phyloP scores from a whole-genome alignment of 2,113 vertebrate species.

The Takifugu bimaculatus region DNA sequence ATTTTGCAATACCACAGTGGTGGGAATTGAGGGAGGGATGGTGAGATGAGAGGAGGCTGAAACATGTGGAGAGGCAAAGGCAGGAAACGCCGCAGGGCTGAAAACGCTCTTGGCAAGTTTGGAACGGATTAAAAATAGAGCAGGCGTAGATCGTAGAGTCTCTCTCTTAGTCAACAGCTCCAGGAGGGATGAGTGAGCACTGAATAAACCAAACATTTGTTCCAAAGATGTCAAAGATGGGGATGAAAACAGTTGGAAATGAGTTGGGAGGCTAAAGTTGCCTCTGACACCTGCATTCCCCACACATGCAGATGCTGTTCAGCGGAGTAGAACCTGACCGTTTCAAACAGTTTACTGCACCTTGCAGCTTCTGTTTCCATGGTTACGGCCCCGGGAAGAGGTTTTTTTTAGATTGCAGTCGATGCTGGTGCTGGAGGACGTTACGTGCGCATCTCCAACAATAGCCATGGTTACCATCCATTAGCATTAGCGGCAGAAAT shows the following conservation, averaged over 20 bases:
- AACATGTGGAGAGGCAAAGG: background rate
- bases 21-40: background rate
- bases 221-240: slow-evolving; percentile 5
- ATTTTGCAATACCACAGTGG: slow-evolving; percentile 42
- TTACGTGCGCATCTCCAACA: background rate
- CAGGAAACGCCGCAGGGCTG: slow-evolving; percentile 1
- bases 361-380: slow-evolving; percentile 50
- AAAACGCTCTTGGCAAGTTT: slow-evolving; percentile 40
- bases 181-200: slow-evolving; percentile 15
- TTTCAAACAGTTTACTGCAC: slow-evolving; percentile 17
- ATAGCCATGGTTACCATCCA: background rate
- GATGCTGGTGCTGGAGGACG: slow-evolving; percentile 8
- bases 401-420: slow-evolving; percentile 23
- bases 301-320: slow-evolving; percentile 20
- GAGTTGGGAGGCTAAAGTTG: background rate
- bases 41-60: background rate
- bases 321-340: slow-evolving; percentile 16
- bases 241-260: too few relatives aligned
- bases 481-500: background rate
- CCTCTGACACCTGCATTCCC: slow-evolving; percentile 3
- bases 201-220: slow-evolving; percentile 1
- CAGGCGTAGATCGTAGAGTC: slow-evolving; percentile 1
- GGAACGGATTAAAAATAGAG: slow-evolving; percentile 42
- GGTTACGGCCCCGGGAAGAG: slow-evolving; percentile 44
- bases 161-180: slow-evolving; percentile 16